A percentile compares a stretch with the other conserved stretches of the same genome.
phyloP scores from a whole-genome alignment of 2,888 invertebrate genomes.

The Zeuzera pyrina region DNA sequence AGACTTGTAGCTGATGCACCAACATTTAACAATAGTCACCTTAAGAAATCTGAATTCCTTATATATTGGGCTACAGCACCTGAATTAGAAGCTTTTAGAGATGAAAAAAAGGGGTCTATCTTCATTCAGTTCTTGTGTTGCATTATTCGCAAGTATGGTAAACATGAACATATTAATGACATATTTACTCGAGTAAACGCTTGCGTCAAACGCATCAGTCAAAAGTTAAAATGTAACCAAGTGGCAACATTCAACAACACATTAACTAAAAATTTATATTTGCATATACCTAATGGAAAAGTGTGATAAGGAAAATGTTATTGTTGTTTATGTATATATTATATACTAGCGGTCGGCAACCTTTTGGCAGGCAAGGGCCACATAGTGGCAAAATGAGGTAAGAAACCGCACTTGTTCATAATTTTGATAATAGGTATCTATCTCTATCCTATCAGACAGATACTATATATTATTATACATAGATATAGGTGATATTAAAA shows the following conservation, averaged over 20 bases:
- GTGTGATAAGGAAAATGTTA: constrained; percentile 3
- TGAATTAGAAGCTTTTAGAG: constrained; percentile 51
- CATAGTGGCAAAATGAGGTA: no score
- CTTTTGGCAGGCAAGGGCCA: no score
- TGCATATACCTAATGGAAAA: constrained; percentile 18
- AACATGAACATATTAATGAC: constrained; percentile 40
- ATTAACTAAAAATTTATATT: constrained; percentile 48
- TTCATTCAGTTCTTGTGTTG: constrained; percentile 53
- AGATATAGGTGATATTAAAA: no score
- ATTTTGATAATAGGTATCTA: no score
- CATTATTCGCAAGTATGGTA: constrained; percentile 28
- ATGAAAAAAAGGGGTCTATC: constrained; percentile 42
- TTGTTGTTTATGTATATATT: constrained; percentile 6
- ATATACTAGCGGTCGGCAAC: no score
- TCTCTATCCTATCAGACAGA: no score
- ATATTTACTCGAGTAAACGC: constrained; percentile 51
- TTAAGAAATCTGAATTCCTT: constrained; percentile 47
- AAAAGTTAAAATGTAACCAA: constrained; percentile 29
- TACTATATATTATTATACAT: no score
- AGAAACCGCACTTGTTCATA: no score
- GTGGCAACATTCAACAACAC: constrained; percentile 49
- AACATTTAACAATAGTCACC: constrained; percentile 19
- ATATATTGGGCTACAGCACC: constrained; percentile 61
- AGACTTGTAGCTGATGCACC: constrained; percentile 42
- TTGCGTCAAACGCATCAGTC: constrained; percentile 33